These are phyloP conservation scores for Congeria kusceri DNA, from an alignment of 2,888 invertebrate genomes.

Conservation along the genomic window DNA sequence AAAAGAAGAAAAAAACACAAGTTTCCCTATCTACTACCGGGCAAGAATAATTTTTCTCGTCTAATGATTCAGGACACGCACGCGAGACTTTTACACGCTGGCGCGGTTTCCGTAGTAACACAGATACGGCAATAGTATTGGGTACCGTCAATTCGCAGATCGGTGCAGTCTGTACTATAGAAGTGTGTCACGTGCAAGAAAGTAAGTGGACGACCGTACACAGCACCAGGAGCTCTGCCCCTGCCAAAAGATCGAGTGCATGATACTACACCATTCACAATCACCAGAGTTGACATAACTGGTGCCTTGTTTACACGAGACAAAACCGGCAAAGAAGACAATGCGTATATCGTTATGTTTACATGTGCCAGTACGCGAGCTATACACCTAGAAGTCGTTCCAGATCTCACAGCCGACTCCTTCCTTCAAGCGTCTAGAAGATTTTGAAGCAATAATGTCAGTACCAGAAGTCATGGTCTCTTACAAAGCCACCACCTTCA, in stretches of 20 bases:
- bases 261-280: constrained; percentile 40
- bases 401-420: constrained; percentile 23
- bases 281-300: constrained; percentile 54
- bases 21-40: neutral
- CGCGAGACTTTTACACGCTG: constrained; percentile 29
- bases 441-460: constrained; percentile 11
- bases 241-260: constrained; percentile 40
- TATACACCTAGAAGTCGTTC: constrained; percentile 53
- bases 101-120: constrained; percentile 27
- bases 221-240: constrained; percentile 34
- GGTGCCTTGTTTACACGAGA: constrained; percentile 34
- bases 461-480: constrained; percentile 3
- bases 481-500: neutral
- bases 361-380: constrained; percentile 50
- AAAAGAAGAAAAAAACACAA: neutral
- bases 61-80: constrained; percentile 45
- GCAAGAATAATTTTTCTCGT: constrained; percentile 4
- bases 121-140: constrained; percentile 48
- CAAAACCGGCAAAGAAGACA: constrained; percentile 8
- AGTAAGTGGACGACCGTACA: constrained; percentile 41
- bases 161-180: neutral
- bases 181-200: no score
- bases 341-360: constrained; percentile 51
- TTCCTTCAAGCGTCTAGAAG: constrained; percentile 41
- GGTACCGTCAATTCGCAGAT: constrained; percentile 34